phyloP scores from a whole-genome alignment of 1,140 invertebrate genomes.

The Eriosoma lanigerum region DNA sequence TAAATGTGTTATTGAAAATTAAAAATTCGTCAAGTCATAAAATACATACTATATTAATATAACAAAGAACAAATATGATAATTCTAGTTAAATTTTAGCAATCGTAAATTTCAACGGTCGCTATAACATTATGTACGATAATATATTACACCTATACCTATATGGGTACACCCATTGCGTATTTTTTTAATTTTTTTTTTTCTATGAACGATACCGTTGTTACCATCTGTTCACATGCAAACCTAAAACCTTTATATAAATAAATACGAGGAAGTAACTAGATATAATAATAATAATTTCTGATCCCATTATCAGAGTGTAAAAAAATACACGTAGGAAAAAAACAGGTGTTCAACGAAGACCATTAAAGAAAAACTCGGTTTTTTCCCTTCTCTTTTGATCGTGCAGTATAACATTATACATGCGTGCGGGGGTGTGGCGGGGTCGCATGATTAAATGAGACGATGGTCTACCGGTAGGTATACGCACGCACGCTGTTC shows the following conservation, averaged over 20 bases:
- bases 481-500: neutral
- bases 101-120: too few relatives aligned
- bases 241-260: slow-evolving; percentile 17
- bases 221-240: slow-evolving; percentile 41
- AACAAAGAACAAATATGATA: too few relatives aligned
- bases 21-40: too few relatives aligned
- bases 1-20: too few relatives aligned
- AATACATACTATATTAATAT: too few relatives aligned
- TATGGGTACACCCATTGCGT: too few relatives aligned
- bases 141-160: too few relatives aligned
- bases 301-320: slow-evolving; percentile 45
- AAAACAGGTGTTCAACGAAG: slow-evolving; percentile 44
- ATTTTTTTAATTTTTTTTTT: too few relatives aligned
- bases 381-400: slow-evolving; percentile 12
- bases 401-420: neutral
- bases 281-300: slow-evolving; percentile 39
- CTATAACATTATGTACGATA: too few relatives aligned
- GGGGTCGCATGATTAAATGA: slow-evolving; percentile 48
- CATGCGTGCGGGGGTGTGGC: slow-evolving; percentile 40
- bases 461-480: slow-evolving; percentile 11
- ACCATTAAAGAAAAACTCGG: slow-evolving; percentile 16
- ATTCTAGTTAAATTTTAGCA: too few relatives aligned
- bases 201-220: slow-evolving; percentile 15
- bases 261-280: slow-evolving; percentile 42
- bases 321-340: slow-evolving; percentile 40